A percentile compares a stretch with the other conserved stretches of the same genome.
Evolutionary conservation across 2,888 invertebrate species (phyloP).

Genomic region (Dasypogon diadema): DNA sequence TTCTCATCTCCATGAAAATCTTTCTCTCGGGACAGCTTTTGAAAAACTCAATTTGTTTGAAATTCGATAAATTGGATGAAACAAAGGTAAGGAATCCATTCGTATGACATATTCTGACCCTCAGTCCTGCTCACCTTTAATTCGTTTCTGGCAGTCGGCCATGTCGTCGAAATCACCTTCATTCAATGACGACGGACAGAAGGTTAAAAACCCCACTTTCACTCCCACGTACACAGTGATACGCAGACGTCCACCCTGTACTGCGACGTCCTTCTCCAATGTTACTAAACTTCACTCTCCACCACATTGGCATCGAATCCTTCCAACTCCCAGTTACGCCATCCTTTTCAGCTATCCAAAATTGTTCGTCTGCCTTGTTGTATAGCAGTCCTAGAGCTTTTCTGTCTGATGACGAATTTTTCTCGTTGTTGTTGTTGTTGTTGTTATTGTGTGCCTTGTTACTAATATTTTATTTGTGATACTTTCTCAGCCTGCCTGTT

Average conservation of each 20-base stretch:
- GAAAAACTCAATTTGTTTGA: too few relatives aligned
- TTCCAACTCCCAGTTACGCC: constrained; percentile 3
- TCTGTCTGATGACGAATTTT: constrained; percentile 52
- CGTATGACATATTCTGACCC: neutral
- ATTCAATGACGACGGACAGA: constrained; percentile 59
- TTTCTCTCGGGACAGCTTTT: too few relatives aligned
- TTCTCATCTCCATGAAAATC: too few relatives aligned
- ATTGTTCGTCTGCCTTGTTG: constrained; percentile 15
- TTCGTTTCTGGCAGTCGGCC: constrained; percentile 19
- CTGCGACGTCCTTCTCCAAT: constrained; percentile 20
- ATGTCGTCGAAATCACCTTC: constrained; percentile 55
- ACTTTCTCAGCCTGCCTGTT: constrained; percentile 14
- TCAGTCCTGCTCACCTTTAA: neutral
- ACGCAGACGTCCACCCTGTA: constrained; percentile 35
- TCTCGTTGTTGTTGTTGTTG: constrained; percentile 33
- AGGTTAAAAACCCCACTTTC: constrained; percentile 60
- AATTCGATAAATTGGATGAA: neutral
- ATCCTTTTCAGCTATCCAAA: neutral
- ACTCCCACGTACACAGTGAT: constrained; percentile 48
- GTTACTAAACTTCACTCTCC: neutral
- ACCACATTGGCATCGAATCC: neutral
- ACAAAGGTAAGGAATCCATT: neutral
- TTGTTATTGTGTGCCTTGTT: constrained; percentile 10
- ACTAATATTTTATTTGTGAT: constrained; percentile 40
- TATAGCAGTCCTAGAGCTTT: constrained; percentile 47